These are phyloP conservation scores for Anas capensis DNA, from an alignment of 2,797 vertebrate species.

Conservation along the genomic window DNA sequence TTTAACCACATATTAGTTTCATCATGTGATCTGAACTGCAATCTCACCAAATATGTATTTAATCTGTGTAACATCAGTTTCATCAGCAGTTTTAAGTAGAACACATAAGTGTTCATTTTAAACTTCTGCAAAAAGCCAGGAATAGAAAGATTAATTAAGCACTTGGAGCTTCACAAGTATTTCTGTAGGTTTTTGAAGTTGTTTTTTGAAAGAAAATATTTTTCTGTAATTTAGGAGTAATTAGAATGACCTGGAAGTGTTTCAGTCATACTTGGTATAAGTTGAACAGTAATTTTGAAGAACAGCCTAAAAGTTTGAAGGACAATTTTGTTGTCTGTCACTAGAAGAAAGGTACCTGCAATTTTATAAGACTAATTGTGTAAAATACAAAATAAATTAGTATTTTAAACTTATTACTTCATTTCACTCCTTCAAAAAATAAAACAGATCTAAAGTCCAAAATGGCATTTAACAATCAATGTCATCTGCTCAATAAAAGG, in stretches of 20 bases:
- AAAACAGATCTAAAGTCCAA: neutral
- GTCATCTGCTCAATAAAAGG: neutral
- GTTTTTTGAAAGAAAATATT: conserved; percentile 34
- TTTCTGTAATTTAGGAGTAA: neutral
- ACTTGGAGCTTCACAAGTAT: neutral
- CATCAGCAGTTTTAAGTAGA: neutral
- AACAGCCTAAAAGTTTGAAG: neutral
- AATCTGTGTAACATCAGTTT: neutral
- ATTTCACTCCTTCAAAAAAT: conserved; percentile 22
- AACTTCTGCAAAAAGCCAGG: neutral
- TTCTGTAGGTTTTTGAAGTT: conserved; percentile 7
- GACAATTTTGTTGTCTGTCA: neutral
- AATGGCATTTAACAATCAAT: neutral
- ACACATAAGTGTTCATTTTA: neutral
- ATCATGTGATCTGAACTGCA: neutral
- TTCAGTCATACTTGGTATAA: neutral
- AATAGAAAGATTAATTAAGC: conserved; percentile 18
- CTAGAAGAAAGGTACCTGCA: neutral
- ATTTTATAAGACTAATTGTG: neutral
- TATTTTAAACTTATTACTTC: neutral
- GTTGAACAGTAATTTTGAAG: neutral
- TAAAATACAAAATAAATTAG: neutral
- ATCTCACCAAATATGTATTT: neutral
- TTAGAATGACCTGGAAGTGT: conserved; percentile 37
- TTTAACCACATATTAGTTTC: neutral